A percentile compares a stretch with the other conserved stretches of the same genome.
phyloP scores from a whole-genome alignment of 1,140 invertebrate genomes.

The Kradibia gibbosae region DNA sequence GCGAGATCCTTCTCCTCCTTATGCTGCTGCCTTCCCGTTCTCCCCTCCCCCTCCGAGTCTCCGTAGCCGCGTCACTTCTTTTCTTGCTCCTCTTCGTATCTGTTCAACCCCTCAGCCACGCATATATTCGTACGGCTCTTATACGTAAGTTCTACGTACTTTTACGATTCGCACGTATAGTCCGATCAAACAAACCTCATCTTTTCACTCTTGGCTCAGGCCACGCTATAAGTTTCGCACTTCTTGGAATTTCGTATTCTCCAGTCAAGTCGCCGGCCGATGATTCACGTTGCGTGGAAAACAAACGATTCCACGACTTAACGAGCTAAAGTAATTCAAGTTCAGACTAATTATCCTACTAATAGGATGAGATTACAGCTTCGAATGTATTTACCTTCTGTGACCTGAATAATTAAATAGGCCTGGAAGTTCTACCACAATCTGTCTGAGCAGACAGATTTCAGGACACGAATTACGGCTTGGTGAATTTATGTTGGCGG shows the following conservation, averaged over 20 bases:
- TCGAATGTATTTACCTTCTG: slow-evolving; percentile 31
- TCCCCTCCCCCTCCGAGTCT: background rate
- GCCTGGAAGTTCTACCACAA: background rate
- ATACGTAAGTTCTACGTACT: background rate
- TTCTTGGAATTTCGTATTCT: slow-evolving; percentile 16
- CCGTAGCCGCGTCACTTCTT: slow-evolving; percentile 47
- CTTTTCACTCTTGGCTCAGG: background rate
- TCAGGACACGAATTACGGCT: background rate
- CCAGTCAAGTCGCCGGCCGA: background rate
- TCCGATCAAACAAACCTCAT: background rate
- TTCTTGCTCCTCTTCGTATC: slow-evolving; percentile 48
- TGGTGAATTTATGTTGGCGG: background rate
- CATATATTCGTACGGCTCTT: background rate
- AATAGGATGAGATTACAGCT: slow-evolving; percentile 19
- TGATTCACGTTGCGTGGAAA: slow-evolving; percentile 33
- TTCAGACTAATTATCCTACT: slow-evolving; percentile 24
- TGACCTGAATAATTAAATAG: slow-evolving; percentile 25
- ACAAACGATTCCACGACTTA: slow-evolving; percentile 15
- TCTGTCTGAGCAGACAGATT: slow-evolving; percentile 4
- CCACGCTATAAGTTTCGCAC: background rate
- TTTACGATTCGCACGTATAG: slow-evolving; percentile 28
- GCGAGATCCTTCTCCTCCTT: slow-evolving; percentile 38
- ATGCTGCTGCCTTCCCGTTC: slow-evolving; percentile 39
- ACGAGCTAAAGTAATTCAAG: slow-evolving; percentile 17
- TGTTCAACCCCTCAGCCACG: background rate